Percentiles rank a stretch among this genome's conserved stretches.
Conservation (phyloP, 2,113 vertebrate genomes). For the Miniopterus natalensis region DNA sequence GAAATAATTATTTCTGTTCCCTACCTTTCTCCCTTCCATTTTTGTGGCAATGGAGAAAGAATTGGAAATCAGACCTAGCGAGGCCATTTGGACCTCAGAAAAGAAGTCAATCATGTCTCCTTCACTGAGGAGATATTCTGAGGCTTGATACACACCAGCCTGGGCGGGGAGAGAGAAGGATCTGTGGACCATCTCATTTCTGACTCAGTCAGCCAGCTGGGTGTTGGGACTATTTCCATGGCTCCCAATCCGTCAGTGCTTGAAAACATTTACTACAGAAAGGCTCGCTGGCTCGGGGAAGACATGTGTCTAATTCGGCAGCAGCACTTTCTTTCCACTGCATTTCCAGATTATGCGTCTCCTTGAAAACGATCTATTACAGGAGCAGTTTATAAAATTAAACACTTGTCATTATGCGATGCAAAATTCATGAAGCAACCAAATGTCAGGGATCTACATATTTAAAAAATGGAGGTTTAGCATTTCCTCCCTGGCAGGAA, state of each 20-base stretch:
- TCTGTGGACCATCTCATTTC: constrained; percentile 69
- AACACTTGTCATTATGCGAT: constrained; percentile 84
- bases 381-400: constrained; percentile 85
- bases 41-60: constrained; percentile 45
- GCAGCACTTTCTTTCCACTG: constrained; percentile 66
- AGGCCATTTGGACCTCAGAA: constrained; percentile 57
- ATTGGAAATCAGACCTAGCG: constrained; percentile 58
- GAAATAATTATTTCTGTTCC: neutral
- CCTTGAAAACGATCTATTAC: constrained; percentile 83
- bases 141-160: constrained; percentile 68
- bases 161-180: constrained; percentile 64
- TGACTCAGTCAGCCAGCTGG: constrained; percentile 82
- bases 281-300: constrained; percentile 75
- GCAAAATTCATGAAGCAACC: constrained; percentile 84
- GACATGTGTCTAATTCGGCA: constrained; percentile 80
- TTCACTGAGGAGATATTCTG: constrained; percentile 60
- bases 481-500: constrained; percentile 81
- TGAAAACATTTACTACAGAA: constrained; percentile 80
- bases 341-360: constrained; percentile 82
- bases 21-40: neutral
- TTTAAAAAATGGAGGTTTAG: constrained; percentile 83
- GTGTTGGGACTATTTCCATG: constrained; percentile 81
- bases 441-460: constrained; percentile 86
- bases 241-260: constrained; percentile 74
- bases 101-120: constrained; percentile 73